Base-by-base conservation (phyloP, 2,113 vertebrate species). In the Heteronetta atricapilla region DNA sequence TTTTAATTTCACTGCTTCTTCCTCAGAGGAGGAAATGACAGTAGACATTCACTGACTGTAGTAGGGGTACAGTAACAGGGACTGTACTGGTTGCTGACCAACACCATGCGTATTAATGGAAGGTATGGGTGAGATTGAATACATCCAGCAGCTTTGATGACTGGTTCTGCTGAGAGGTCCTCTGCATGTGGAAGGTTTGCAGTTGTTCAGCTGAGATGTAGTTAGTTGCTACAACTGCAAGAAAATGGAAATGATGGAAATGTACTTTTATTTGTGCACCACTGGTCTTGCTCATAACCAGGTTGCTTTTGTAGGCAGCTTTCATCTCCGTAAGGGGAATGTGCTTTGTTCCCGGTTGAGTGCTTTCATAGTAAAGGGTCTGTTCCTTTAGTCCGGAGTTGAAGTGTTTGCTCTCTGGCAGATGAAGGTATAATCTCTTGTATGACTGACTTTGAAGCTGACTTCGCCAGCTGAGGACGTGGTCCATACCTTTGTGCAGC, bases 271-370 rank as follows among this genome's bases (percentile, higher is more conserved):
- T 33, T 76, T 31, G 50, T 53, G 20, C 7, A 15, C 52, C 11
- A 2, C n/a, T 18, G 11, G 21, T 28, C 53, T 55, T 42, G 69
- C 26, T 50, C n/a, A 31, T 42, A 19, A 50, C 11, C 26, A 25
- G 48, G 31, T 4, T 56, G 76, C 60, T 55, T 55, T 60, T 31
- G n/a, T 26, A 31, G 68, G 16, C 46, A 55, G 29, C 29, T 81
- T 40, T 17, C 38, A 34, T 29, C 38, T 19, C 1, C 1, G 23
- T 44, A 23, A 0, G 28, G 31, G 52, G 36, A 72, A 11, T 0
- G 10, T 28, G n/a, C 53, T 67, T 91, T 68, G 44, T 20, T 86
- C 62, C 46, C 15, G n/a, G 46, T 38, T 3, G 82, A 40, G 38
- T 10, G 38, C n/a, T 66, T 60, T 67, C 28, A 22, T 21, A 53